Conservation (phyloP, 2,797 vertebrate genomes). For the Anomalospiza imberbis region DNA sequence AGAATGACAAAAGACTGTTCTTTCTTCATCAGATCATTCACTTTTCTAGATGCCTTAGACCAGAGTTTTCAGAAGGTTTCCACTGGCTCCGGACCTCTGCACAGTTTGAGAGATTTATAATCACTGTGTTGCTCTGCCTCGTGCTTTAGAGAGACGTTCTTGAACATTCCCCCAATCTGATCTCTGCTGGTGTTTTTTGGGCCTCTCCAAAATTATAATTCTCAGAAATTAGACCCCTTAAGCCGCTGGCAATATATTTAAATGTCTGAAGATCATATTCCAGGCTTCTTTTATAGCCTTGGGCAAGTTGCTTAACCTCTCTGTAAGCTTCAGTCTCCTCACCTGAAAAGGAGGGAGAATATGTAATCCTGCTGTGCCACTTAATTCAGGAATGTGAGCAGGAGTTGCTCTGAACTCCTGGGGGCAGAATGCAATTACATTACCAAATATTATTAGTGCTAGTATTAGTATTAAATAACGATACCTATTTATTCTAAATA, state of each 20-base stretch:
- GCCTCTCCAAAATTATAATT: neutral
- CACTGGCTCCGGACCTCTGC: neutral
- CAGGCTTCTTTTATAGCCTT: neutral
- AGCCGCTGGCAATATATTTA: neutral
- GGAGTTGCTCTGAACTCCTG: neutral
- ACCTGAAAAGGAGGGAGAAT: neutral
- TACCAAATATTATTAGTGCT: neutral
- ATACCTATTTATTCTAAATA: neutral
- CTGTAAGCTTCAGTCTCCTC: neutral
- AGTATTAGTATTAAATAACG: neutral
- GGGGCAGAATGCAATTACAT: neutral
- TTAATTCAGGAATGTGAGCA: neutral
- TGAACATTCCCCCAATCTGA: neutral
- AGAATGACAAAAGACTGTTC: constrained; percentile 15
- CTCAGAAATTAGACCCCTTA: neutral
- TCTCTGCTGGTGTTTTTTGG: neutral
- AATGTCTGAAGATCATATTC: neutral
- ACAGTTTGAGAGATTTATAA: neutral
- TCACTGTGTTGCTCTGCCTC: neutral
- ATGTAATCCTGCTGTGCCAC: neutral
- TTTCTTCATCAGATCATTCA: neutral
- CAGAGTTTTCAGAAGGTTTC: neutral
- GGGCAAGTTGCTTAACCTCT: neutral
- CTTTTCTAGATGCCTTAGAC: constrained; percentile 2
- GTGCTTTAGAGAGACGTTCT: neutral